These are phyloP conservation scores for Spisula subtruncata DNA, from an alignment of 2,888 invertebrate species.

Conservation along the genomic window DNA sequence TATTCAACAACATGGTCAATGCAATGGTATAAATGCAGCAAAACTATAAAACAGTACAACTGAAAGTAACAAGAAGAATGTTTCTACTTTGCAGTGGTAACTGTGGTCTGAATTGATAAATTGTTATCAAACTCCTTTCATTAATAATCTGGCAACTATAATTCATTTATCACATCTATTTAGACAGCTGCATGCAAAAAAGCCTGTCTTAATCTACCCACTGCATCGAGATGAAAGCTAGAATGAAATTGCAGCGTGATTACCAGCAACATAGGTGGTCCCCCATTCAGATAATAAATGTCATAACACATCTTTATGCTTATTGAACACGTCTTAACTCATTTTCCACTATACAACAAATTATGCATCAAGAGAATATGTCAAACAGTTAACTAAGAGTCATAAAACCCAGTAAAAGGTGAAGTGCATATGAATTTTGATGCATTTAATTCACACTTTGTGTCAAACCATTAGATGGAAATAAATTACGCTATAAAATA, in stretches of 20 bases:
- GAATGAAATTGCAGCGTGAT: not conserved
- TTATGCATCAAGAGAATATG: conserved; percentile 30
- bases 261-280: conserved; percentile 1
- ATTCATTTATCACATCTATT: not conserved
- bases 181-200: not conserved
- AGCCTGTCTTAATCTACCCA: not conserved
- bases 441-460: conserved; percentile 24
- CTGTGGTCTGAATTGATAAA: not conserved
- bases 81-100: not conserved
- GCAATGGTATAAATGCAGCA: no score
- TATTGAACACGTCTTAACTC: conserved; percentile 38
- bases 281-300: not conserved
- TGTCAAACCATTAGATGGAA: conserved; percentile 24
- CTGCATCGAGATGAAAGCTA: conserved; percentile 8
- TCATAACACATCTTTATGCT: conserved; percentile 31
- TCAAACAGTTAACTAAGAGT: not conserved
- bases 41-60: no score
- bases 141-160: not conserved
- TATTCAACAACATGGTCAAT: no score
- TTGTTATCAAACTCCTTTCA: conserved; percentile 1
- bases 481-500: conserved; percentile 18
- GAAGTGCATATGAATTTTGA: not conserved
- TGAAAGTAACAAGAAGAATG: not conserved
- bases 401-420: conserved; percentile 6
- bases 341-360: conserved; percentile 9